Base-by-base conservation (phyloP, 2,888 invertebrate species). In the Ochropleura plecta region DNA sequence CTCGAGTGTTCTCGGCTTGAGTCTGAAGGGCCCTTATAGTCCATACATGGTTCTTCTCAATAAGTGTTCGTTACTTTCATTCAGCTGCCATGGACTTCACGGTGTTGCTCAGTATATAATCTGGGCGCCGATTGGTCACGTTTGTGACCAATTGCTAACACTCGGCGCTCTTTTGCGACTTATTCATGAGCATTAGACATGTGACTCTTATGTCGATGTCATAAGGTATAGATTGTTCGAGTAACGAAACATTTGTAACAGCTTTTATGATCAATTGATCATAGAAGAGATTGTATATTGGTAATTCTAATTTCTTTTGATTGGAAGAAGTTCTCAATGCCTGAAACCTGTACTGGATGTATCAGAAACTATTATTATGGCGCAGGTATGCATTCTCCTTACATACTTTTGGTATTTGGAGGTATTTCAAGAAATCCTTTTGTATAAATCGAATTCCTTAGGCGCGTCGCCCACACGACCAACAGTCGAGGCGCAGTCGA, bases 401-500 rank as follows among this genome's bases (percentile, higher is more conserved):
- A 9, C 53, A n/a, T 53, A n/a, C 1, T 10, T 53, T 20, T 16
- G 10, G 9, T 60, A 60, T 60, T 40, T 60, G 42, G 16, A 40
- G 59, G 5, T 59, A 57, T 16, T 30, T 49, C 30, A 20, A 55
- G 12, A 44, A 55, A 57, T 76, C 9, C 4, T 68, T 51, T 48
- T 70, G 30, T 74, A 53, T 63, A 55, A 46, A 64, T 53, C 6
- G 7, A 40, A 44, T 51, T 63, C 48, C 12, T 42, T n/a, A n/a
- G n/a, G n/a, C n/a, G n/a, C n/a, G n/a, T n/a, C n/a, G n/a, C n/a
- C n/a, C n/a, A n/a, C n/a, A n/a, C n/a, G n/a, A n/a, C n/a, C n/a
- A n/a, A n/a, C n/a, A n/a, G n/a, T n/a, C n/a, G n/a, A n/a, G n/a
- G n/a, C n/a, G n/a, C n/a, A n/a, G n/a, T n/a, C n/a, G n/a, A n/a